A percentile compares a stretch with the other conserved stretches of the same genome.
phyloP scores from a whole-genome alignment of 2,113 vertebrate species.

The Callopanchax toddi region DNA sequence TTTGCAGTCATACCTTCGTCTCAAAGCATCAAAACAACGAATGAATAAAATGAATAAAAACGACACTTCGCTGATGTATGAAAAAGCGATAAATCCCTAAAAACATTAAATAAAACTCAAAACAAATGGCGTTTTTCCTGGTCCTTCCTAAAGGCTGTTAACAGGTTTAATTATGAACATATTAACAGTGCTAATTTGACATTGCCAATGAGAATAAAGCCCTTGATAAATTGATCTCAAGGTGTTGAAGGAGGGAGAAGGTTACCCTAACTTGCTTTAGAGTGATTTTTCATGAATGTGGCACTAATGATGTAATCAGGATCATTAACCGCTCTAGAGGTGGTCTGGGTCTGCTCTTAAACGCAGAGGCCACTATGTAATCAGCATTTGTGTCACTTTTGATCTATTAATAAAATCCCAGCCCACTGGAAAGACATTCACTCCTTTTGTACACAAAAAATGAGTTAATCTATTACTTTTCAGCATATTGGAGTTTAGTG shows the following conservation, averaged over 20 bases:
- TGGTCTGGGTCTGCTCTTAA: conserved; percentile 2
- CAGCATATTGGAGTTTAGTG: too few species aligned
- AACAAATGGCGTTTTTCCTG: too few species aligned
- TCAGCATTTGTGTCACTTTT: conserved; percentile 4
- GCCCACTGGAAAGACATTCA: neutral
- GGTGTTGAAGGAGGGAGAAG: conserved; percentile 38
- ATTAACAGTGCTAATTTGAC: conserved; percentile 56
- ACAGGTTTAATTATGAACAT: conserved; percentile 49
- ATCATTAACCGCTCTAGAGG: conserved; percentile 58
- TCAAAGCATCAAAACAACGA: too few species aligned
- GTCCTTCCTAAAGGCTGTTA: too few species aligned
- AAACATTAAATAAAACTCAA: neutral
- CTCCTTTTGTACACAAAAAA: neutral
- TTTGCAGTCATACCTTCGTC: neutral
- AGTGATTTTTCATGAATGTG: conserved; percentile 59
- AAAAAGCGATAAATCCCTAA: neutral
- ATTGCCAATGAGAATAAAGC: conserved; percentile 48
- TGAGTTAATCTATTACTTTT: neutral
- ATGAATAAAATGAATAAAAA: too few species aligned
- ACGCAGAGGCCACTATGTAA: neutral
- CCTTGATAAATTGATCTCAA: conserved; percentile 58
- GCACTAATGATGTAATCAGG: conserved; percentile 60
- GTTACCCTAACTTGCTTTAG: conserved; percentile 11
- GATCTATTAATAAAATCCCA: conserved; percentile 7
- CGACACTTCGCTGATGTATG: too few species aligned